phyloP scores from a whole-genome alignment of 2,797 vertebrate genomes.

The Hoplostethus mediterraneus region DNA sequence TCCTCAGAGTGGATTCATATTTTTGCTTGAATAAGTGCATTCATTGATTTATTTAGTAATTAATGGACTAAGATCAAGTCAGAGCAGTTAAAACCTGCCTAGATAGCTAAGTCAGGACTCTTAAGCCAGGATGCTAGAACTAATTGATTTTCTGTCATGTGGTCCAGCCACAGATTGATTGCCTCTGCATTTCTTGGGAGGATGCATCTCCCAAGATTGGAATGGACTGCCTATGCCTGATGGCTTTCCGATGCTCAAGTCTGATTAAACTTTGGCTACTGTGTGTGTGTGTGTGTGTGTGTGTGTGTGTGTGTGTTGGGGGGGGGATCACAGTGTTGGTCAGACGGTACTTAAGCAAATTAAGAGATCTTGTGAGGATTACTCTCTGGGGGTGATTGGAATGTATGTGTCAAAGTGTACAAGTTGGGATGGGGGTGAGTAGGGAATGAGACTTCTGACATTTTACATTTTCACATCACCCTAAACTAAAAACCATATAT shows the following conservation, averaged over 20 bases:
- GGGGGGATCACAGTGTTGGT: conserved; percentile 51
- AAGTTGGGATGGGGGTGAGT: conserved; percentile 24
- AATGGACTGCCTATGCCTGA: conserved; percentile 47
- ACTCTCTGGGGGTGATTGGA: conserved; percentile 57
- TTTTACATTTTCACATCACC: conserved; percentile 1
- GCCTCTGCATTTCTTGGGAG: conserved; percentile 62
- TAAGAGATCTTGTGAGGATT: conserved; percentile 82
- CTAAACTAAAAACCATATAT: not conserved
- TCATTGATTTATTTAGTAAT: conserved; percentile 48
- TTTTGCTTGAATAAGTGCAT: not conserved
- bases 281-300: conserved; percentile 29
- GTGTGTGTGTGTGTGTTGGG: conserved; percentile 32
- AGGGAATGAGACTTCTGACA: conserved; percentile 37
- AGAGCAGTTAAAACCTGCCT: conserved; percentile 49
- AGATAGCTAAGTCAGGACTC: conserved; percentile 71
- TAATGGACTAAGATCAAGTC: conserved; percentile 46
- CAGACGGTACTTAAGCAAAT: conserved; percentile 84
- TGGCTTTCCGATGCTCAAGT: conserved; percentile 55
- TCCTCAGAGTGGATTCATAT: conserved; percentile 1
- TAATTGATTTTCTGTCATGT: conserved; percentile 71
- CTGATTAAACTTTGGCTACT: conserved; percentile 66
- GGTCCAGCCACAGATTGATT: conserved; percentile 67
- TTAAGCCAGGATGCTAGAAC: not conserved
- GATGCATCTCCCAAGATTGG: conserved; percentile 57
- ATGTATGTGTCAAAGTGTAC: conserved; percentile 56